Evolutionary conservation across 2,797 vertebrate species (phyloP), one percentile per base, ranked within the genome.

Genomic region (Siniperca obscura): DNA sequence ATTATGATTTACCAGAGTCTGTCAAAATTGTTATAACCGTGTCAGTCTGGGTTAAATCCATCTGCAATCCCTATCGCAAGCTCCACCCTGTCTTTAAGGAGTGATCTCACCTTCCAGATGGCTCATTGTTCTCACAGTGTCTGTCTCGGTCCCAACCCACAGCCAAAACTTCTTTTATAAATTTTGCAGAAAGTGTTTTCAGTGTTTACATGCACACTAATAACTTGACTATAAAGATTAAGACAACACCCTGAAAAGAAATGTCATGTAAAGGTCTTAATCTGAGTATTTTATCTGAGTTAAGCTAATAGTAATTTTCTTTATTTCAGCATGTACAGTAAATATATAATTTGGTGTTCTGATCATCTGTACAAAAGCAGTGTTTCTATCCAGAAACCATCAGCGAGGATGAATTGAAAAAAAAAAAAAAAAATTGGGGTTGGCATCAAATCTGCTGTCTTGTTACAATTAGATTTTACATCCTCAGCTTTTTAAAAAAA

Each of bases 61-160:
- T 90, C 79, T 81, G 68, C 76, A 80, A 77, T 88, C 87, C 82
- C 78, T 42, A 84, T 84, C 66, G 1, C 67, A 69, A 25, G 76
- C 91, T 87, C 89, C 90, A 76, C 92, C 91, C 87, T 44, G 77
- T 85, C 83, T 87, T 76, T 81, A 79, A 85, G 55, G 72, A 86
- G 88, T 94, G 91, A 94, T 81, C 89, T 94, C 93, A 93, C 82
- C 85, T 86, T 83, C 84, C 88, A 93, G 86, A 90, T 77, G 48
- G 61, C 64, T 85, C 68, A 61, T 90, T 93, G 82, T 93, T 90
- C 70, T 82, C 78, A 30, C 80, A 62, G 69, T 27, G 80, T 27
- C 30, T 25, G 62, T 30, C 74, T 46, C 34, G 1, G 44, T 48
- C 70, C 3, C 17, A 66, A 64, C 50, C 65, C 46, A 27, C n/a